Percentiles rank a stretch among this genome's conserved stretches.
Evolutionary conservation across 1,140 invertebrate species (phyloP).

Genomic region (Drosophila funebris): DNA sequence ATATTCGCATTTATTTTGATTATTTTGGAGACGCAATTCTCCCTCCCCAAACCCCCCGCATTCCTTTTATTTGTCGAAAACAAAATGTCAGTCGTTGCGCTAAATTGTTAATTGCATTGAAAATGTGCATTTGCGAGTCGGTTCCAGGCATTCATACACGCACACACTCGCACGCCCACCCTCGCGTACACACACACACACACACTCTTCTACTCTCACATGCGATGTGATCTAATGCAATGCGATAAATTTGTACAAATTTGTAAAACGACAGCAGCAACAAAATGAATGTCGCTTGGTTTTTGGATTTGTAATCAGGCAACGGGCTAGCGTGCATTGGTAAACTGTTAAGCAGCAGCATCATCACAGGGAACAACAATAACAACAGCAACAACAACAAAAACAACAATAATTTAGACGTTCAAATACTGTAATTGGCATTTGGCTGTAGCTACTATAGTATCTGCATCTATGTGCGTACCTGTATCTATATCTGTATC

Average conservation of each 20-base stretch:
- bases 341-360: slow-evolving; percentile 47
- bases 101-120: slow-evolving; percentile 76
- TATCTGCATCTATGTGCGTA: slow-evolving; percentile 2
- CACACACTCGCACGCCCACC: not conserved
- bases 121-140: slow-evolving; percentile 33
- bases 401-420: slow-evolving; percentile 47
- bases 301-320: slow-evolving; percentile 31
- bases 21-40: not conserved
- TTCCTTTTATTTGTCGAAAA: not conserved
- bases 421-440: slow-evolving; percentile 72
- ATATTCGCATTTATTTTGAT: slow-evolving; percentile 47
- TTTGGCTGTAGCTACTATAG: slow-evolving; percentile 24
- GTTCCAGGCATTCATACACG: not conserved
- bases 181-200: not conserved
- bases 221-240: slow-evolving; percentile 35
- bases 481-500: slow-evolving; percentile 3
- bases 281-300: slow-evolving; percentile 10
- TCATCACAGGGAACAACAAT: slow-evolving; percentile 3
- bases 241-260: slow-evolving; percentile 77
- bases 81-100: slow-evolving; percentile 61
- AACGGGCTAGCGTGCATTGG: slow-evolving; percentile 23
- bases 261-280: slow-evolving; percentile 38
- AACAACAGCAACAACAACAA: slow-evolving; percentile 30
- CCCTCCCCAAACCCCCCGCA: not conserved
- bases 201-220: not conserved